Evolutionary conservation across 1,140 invertebrate genomes (phyloP).

Genomic region (Melitaea cinxia): DNA sequence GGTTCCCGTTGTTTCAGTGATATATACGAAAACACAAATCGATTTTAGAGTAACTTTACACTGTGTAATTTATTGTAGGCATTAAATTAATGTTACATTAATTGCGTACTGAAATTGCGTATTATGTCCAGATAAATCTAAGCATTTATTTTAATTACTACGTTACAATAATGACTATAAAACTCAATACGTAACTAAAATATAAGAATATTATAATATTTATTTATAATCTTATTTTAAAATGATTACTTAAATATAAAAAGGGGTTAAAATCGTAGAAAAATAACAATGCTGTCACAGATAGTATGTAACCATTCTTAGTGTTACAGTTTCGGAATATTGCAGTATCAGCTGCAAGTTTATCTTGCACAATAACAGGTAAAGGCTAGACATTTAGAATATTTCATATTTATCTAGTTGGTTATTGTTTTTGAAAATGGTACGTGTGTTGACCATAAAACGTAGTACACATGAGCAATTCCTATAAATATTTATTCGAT

Average conservation of each 20-base stretch:
- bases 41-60: constrained; percentile 1
- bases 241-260: too few species aligned
- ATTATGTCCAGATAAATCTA: neutral
- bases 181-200: too few species aligned
- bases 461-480: neutral
- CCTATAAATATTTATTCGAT: neutral
- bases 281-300: neutral
- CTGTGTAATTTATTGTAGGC: neutral
- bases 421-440: constrained; percentile 35
- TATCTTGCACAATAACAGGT: constrained; percentile 35
- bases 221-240: too few species aligned
- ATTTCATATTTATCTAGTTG: constrained; percentile 35
- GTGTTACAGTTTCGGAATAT: constrained; percentile 8
- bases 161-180: too few species aligned
- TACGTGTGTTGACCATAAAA: neutral
- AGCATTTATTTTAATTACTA: neutral
- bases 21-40: constrained; percentile 18
- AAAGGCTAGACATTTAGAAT: constrained; percentile 29
- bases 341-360: constrained; percentile 19
- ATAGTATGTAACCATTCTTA: constrained; percentile 5
- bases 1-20: constrained; percentile 31
- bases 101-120: neutral
- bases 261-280: too few species aligned
- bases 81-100: neutral
- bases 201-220: too few species aligned